phyloP scores from a whole-genome alignment of 2,888 invertebrate genomes.

The Pollenia griseotomentosa region DNA sequence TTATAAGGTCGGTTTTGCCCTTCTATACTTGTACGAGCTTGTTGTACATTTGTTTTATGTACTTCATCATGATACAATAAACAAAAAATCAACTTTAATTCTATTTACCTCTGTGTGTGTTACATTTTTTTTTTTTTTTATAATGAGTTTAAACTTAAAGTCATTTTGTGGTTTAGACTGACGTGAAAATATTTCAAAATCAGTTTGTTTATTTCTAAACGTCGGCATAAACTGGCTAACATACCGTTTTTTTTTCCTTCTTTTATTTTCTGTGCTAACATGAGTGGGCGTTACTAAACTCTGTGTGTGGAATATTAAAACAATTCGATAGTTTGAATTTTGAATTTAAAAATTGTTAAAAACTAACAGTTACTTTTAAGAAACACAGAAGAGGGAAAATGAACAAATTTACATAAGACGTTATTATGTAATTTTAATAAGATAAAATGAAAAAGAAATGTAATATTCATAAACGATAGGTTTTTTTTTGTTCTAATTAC shows the following conservation, averaged over 20 bases:
- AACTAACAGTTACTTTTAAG: no score
- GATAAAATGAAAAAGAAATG: no score
- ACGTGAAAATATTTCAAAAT: conserved; percentile 63
- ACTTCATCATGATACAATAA: conserved; percentile 2
- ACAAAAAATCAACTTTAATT: conserved; percentile 11
- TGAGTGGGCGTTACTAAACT: conserved; percentile 52
- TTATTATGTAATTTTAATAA: neutral
- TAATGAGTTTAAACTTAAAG: conserved; percentile 52
- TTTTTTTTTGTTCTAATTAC: no score
- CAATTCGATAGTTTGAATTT: conserved; percentile 6
- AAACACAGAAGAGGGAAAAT: neutral
- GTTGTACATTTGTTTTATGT: conserved; percentile 10
- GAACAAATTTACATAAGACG: neutral
- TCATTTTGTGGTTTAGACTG: conserved; percentile 32
- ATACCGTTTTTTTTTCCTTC: conserved; percentile 21
- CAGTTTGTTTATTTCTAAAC: conserved; percentile 41
- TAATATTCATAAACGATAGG: no score
- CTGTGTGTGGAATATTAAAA: conserved; percentile 60
- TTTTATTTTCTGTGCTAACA: conserved; percentile 6
- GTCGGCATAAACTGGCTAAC: neutral
- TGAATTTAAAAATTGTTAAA: neutral
- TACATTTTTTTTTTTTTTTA: conserved; percentile 17
- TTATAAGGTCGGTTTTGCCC: no score
- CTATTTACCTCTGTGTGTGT: conserved; percentile 12
- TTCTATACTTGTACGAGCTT: neutral